Evolutionary conservation across 1,140 invertebrate species (phyloP).

Genomic region (Danaus plexippus): DNA sequence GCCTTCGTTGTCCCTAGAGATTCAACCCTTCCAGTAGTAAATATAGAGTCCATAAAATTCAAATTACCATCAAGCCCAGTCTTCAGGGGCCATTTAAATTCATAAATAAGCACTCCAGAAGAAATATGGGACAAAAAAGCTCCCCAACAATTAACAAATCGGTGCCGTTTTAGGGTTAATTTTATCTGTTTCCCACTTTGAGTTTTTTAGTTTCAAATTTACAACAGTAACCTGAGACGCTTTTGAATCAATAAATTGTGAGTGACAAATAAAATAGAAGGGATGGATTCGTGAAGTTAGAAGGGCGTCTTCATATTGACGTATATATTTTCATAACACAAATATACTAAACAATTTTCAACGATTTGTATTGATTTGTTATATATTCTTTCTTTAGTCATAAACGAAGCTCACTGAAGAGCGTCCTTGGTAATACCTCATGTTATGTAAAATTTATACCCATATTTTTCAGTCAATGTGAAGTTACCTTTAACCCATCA

Average conservation of each 20-base stretch:
- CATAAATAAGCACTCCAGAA: constrained; percentile 57
- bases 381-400: too few species aligned
- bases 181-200: constrained; percentile 55
- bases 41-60: constrained; percentile 67
- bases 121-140: constrained; percentile 46
- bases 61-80: constrained; percentile 60
- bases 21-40: constrained; percentile 39
- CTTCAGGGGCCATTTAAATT: constrained; percentile 59
- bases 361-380: too few species aligned
- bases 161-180: constrained; percentile 60
- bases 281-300: constrained; percentile 25
- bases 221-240: constrained; percentile 52
- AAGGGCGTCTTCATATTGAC: constrained; percentile 22
- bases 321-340: background rate
- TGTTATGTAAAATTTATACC: constrained; percentile 6
- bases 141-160: constrained; percentile 66
- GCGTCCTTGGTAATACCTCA: too few species aligned
- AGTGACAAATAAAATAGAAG: constrained; percentile 50
- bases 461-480: constrained; percentile 22
- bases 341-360: background rate
- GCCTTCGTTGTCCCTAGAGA: constrained; percentile 29
- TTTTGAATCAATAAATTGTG: constrained; percentile 59
- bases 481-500: constrained; percentile 33
- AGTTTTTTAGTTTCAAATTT: constrained; percentile 37
- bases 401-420: too few species aligned